Conservation (phyloP, 2,113 vertebrate species). For the Rhynchopsitta pachyrhyncha region DNA sequence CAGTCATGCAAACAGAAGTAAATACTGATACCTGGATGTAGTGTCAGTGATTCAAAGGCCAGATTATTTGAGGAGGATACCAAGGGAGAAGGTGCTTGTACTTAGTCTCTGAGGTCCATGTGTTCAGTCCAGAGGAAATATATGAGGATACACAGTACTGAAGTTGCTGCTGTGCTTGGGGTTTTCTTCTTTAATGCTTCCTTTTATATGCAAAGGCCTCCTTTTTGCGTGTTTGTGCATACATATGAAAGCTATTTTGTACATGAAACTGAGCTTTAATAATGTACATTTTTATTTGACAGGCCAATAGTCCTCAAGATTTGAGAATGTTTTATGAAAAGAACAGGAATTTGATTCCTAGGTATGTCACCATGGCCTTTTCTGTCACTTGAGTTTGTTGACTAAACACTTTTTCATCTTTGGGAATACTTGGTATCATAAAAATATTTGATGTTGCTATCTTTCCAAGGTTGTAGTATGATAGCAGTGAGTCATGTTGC, state of each 20-base stretch:
- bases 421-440: background rate
- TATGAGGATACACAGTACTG: background rate
- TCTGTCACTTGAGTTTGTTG: background rate
- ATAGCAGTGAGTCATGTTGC: background rate
- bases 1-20: background rate
- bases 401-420: background rate
- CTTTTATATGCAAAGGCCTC: background rate
- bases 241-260: background rate
- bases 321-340: slow-evolving; percentile 98
- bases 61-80: background rate
- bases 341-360: slow-evolving; percentile 91
- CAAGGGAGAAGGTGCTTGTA: background rate
- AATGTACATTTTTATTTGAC: slow-evolving; percentile 49
- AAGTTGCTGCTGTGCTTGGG: background rate
- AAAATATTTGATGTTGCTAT: background rate
- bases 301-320: slow-evolving; percentile 97
- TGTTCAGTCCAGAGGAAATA: background rate
- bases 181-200: background rate
- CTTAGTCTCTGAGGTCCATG: background rate
- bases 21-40: background rate
- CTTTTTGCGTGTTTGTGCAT: background rate
- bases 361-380: slow-evolving; percentile 75
- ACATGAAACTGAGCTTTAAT: slow-evolving; percentile 15
- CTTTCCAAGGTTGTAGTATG: background rate
- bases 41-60: background rate